Evolutionary conservation across 2,888 invertebrate species (phyloP).

Genomic region (Drosophila emarginata): DNA sequence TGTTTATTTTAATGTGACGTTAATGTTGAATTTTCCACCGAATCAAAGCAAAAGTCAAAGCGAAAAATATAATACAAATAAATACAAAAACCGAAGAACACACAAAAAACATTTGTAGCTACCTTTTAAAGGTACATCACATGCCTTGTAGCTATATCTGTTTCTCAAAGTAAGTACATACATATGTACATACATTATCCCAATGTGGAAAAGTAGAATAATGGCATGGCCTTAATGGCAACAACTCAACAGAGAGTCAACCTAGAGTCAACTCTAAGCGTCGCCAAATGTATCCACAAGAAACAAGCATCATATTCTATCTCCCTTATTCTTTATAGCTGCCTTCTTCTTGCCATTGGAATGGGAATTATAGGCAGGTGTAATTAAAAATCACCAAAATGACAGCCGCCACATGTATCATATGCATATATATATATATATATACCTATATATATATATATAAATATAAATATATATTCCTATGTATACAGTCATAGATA

Average conservation of each 20-base stretch:
- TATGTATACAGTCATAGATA: background rate
- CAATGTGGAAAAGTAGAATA: conserved; percentile 49
- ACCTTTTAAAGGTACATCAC: conserved; percentile 36
- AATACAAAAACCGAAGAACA: conserved; percentile 47
- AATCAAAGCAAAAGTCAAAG: conserved; percentile 61
- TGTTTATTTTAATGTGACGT: conserved; percentile 48
- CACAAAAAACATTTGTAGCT: conserved; percentile 45
- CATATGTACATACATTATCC: conserved; percentile 35
- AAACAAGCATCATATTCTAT: conserved; percentile 31
- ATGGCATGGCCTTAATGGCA: conserved; percentile 61
- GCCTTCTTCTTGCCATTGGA: conserved; percentile 27
- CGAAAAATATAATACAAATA: conserved; percentile 40
- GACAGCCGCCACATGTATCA: conserved; percentile 65
- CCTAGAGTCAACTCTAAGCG: conserved; percentile 23
- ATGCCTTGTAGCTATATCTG: conserved; percentile 1
- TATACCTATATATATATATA: background rate
- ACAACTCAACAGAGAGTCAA: conserved; percentile 7
- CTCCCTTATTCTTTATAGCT: conserved; percentile 28
- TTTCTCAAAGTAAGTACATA: conserved; percentile 25
- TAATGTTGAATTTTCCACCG: conserved; percentile 51
- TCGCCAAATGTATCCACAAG: conserved; percentile 50
- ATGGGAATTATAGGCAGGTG: conserved; percentile 60
- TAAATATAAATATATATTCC: no score
- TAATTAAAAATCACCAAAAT: conserved; percentile 71
- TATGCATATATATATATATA: background rate